Evolutionary conservation across 1,140 invertebrate genomes (phyloP).

Genomic region (Drosophila mauritiana): DNA sequence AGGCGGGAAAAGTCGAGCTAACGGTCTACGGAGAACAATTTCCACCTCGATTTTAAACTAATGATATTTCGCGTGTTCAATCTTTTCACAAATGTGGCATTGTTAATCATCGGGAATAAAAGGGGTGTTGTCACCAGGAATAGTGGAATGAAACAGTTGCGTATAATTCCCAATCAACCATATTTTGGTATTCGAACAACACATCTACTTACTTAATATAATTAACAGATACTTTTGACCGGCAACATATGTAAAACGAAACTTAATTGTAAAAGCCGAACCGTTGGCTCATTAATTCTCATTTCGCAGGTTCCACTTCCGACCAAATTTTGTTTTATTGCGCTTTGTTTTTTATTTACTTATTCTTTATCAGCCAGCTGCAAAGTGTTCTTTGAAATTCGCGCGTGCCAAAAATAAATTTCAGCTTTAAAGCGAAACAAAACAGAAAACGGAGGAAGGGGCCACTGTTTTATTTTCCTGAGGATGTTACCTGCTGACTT

Average conservation of each 20-base stretch:
- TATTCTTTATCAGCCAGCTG: conserved; percentile 22
- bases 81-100: background rate
- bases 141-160: background rate
- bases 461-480: conserved; percentile 8
- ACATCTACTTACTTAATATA: too few species aligned
- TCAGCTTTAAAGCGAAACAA: conserved; percentile 28
- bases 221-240: too few species aligned
- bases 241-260: background rate
- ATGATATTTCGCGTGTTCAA: conserved; percentile 7
- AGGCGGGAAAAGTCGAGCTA: conserved; percentile 7
- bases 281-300: conserved; percentile 11
- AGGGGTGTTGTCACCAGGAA: too few species aligned
- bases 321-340: conserved; percentile 18
- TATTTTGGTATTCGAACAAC: too few species aligned
- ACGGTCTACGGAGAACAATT: conserved; percentile 32
- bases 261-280: background rate
- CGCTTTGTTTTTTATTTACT: background rate
- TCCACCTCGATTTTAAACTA: conserved; percentile 6
- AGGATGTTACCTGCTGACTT: conserved; percentile 50
- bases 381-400: conserved; percentile 31
- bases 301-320: conserved; percentile 1
- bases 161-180: background rate
- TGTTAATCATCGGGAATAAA: conserved; percentile 1
- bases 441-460: conserved; percentile 3
- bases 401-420: conserved; percentile 54